A percentile compares a stretch with the other conserved stretches of the same genome.
phyloP scores from a whole-genome alignment of 2,888 invertebrate genomes.

The Colostygia pectinataria region DNA sequence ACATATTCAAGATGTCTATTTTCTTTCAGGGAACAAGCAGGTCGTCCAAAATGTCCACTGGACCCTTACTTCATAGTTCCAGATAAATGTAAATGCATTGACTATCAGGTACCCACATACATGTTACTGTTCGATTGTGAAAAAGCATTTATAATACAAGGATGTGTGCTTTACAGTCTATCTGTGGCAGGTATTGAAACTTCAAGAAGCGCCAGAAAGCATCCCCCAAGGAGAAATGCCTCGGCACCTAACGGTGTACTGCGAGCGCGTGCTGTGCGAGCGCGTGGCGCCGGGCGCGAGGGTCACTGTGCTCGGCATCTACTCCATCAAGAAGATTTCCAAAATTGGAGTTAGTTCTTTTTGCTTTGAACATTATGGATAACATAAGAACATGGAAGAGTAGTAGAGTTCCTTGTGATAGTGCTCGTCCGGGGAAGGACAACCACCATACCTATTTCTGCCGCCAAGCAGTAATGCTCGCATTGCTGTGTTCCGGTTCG shows the following conservation, averaged over 20 bases:
- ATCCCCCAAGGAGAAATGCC: conserved; percentile 98
- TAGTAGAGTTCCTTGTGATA: too few species aligned
- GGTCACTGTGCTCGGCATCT: conserved; percentile 96
- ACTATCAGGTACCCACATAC: conserved; percentile 97
- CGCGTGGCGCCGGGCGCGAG: conserved; percentile 97
- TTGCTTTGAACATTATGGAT: too few species aligned
- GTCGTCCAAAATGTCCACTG: conserved; percentile 95
- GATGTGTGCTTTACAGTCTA: too few species aligned
- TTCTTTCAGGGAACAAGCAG: conserved; percentile 92
- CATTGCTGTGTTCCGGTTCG: too few species aligned
- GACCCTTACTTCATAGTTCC: conserved; percentile 99
- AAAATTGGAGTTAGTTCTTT: conserved; percentile 81
- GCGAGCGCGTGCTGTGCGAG: conserved; percentile 96
- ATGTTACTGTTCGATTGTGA: too few species aligned
- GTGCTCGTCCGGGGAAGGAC: too few species aligned
- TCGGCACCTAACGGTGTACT: conserved; percentile 96
- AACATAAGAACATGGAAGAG: too few species aligned
- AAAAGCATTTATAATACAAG: too few species aligned
- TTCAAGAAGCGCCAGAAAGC: conserved; percentile 96
- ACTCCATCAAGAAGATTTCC: conserved; percentile 95
- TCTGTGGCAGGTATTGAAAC: conserved; percentile 93
- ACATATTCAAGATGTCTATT: background rate
- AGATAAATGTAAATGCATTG: conserved; percentile 98
- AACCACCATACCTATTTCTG: too few species aligned
- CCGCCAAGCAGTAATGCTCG: too few species aligned